Percentiles rank a stretch among this genome's conserved stretches.
These are phyloP conservation scores for Pseudocheirus occidentalis DNA, from an alignment of 2,797 vertebrate genomes.

Conservation along the genomic window DNA sequence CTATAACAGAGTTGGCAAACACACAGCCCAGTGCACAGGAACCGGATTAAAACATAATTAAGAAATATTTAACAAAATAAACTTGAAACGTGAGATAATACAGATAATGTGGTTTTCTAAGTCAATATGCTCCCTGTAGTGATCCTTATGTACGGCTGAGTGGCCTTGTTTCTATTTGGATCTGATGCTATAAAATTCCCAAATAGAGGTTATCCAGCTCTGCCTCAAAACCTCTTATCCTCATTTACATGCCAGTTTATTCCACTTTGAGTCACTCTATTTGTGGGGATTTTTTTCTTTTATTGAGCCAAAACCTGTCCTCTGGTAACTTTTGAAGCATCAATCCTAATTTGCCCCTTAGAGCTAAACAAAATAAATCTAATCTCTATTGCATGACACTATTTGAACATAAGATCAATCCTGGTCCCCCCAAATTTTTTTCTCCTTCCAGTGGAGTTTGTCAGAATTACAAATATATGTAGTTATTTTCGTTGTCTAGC, in stretches of 20 bases:
- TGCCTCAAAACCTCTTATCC: not conserved
- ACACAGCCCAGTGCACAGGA: not conserved
- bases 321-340: not conserved
- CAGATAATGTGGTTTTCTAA: not conserved
- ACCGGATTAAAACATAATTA: not conserved
- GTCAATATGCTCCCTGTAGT: not conserved
- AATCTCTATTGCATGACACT: not conserved
- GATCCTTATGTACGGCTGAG: not conserved
- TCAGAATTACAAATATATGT: not conserved
- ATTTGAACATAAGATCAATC: not conserved
- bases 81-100: not conserved
- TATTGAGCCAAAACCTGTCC: not conserved
- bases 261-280: not conserved
- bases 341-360: not conserved
- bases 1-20: not conserved
- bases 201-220: not conserved
- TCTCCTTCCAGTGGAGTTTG: not conserved
- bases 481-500: not conserved
- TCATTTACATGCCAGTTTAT: not conserved
- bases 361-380: not conserved
- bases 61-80: not conserved
- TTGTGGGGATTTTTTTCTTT: not conserved
- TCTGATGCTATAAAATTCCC: not conserved
- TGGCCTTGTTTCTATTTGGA: not conserved
- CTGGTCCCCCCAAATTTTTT: not conserved